phyloP scores from a whole-genome alignment of 2,797 vertebrate species.

The Pangasius macronema region DNA sequence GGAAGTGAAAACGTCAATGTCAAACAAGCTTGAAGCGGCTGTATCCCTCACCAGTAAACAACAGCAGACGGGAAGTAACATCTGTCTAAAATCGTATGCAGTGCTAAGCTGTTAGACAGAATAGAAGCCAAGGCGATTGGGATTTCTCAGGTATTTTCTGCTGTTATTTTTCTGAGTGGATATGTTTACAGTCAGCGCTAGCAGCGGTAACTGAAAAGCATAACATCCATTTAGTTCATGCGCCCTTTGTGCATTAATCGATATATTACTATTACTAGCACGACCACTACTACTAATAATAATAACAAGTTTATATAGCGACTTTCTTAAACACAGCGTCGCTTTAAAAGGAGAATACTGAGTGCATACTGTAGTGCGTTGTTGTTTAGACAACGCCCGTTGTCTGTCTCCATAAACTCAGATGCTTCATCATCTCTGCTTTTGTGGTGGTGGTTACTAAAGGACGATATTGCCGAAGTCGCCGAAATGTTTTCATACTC shows the following conservation, averaged over 20 bases:
- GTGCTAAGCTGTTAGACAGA: slow-evolving; percentile 17
- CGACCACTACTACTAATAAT: background rate
- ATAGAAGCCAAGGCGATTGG: slow-evolving; percentile 26
- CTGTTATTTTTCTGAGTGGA: background rate
- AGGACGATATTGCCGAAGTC: background rate
- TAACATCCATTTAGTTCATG: background rate
- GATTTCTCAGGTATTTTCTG: slow-evolving; percentile 62
- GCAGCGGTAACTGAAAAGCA: background rate
- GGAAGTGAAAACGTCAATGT: slow-evolving; percentile 65
- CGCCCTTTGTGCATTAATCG: background rate
- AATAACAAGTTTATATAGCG: background rate
- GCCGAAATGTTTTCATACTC: background rate
- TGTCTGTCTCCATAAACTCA: slow-evolving; percentile 22
- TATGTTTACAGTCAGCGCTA: background rate
- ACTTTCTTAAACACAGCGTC: background rate
- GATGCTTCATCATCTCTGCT: background rate
- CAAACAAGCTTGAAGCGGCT: slow-evolving; percentile 55
- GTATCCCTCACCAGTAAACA: slow-evolving; percentile 45
- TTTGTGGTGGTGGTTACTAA: background rate
- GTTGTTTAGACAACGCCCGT: slow-evolving; percentile 10
- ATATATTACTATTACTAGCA: background rate
- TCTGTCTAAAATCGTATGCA: slow-evolving; percentile 37
- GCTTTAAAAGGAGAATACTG: background rate
- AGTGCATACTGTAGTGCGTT: background rate
- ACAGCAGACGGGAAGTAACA: background rate